These are phyloP conservation scores for Agonopterix subpropinquella DNA, from an alignment of 2,888 invertebrate genomes.

Conservation along the genomic window DNA sequence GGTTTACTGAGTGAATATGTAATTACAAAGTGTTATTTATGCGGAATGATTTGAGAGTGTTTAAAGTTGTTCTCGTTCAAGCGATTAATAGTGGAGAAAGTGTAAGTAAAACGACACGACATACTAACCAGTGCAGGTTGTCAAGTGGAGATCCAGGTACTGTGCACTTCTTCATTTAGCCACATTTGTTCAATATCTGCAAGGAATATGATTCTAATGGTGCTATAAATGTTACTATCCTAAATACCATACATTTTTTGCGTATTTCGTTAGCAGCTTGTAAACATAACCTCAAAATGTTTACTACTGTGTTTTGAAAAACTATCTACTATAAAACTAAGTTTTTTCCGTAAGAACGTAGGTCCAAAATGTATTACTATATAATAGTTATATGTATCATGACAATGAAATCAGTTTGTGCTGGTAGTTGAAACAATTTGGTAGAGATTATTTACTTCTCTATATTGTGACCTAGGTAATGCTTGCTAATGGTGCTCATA, in stretches of 20 bases:
- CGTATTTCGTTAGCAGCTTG: constrained; percentile 44
- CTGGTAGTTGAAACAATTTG: too few species aligned
- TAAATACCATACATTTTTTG: constrained; percentile 5
- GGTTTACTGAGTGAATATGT: constrained; percentile 26
- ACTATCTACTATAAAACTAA: not conserved
- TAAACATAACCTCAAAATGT: constrained; percentile 70
- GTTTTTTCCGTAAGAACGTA: too few species aligned
- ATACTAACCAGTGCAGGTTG: constrained; percentile 48
- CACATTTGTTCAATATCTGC: not conserved
- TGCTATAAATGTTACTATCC: too few species aligned
- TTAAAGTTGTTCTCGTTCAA: constrained; percentile 21
- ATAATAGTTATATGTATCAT: too few species aligned
- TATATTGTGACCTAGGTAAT: too few species aligned
- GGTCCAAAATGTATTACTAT: too few species aligned
- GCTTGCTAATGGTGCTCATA: too few species aligned
- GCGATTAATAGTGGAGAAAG: constrained; percentile 28
- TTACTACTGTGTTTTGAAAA: not conserved
- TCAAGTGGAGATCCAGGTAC: constrained; percentile 38
- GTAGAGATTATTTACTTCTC: too few species aligned
- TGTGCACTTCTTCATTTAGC: constrained; percentile 10
- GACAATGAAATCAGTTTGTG: too few species aligned
- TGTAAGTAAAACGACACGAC: constrained; percentile 35
- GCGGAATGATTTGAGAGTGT: constrained; percentile 36
- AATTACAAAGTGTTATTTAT: constrained; percentile 20
- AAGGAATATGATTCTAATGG: not conserved